phyloP scores from a whole-genome alignment of 2,888 invertebrate species.

The Sarcophaga caerulescens region DNA sequence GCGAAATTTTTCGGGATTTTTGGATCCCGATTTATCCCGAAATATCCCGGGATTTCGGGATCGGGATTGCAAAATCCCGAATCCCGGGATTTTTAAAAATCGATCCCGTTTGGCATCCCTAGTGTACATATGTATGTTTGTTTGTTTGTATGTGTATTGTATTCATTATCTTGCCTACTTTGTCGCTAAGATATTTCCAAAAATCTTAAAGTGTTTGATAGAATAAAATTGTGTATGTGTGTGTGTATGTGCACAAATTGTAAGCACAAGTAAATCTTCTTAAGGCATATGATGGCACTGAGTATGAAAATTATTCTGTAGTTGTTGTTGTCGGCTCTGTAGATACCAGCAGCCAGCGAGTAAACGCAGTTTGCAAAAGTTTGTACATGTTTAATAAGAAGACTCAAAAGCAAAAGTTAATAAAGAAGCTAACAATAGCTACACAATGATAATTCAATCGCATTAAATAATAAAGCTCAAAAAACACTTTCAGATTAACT shows the following conservation, averaged over 20 bases:
- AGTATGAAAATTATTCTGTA: slow-evolving; percentile 22
- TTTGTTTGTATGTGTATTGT: slow-evolving; percentile 11
- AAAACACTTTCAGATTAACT: slow-evolving; percentile 75
- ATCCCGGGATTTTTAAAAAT: too few relatives aligned
- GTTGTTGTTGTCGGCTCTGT: background rate
- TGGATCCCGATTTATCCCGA: too few relatives aligned
- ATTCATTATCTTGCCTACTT: slow-evolving; percentile 15
- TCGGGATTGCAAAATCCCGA: too few relatives aligned
- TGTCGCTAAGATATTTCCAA: slow-evolving; percentile 61
- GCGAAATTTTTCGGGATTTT: too few relatives aligned
- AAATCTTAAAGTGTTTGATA: background rate
- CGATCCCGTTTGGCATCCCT: too few relatives aligned
- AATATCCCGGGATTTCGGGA: too few relatives aligned
- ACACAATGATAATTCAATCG: slow-evolving; percentile 72
- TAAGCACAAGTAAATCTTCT: slow-evolving; percentile 47
- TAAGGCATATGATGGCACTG: slow-evolving; percentile 44
- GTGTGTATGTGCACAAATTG: background rate
- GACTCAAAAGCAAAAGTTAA: slow-evolving; percentile 62
- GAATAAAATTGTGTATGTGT: background rate
- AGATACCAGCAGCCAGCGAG: slow-evolving; percentile 21
- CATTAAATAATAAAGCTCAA: slow-evolving; percentile 76
- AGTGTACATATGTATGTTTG: too few relatives aligned
- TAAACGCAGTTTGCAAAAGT: slow-evolving; percentile 4
- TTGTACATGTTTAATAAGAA: slow-evolving; percentile 29
- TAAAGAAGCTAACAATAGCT: slow-evolving; percentile 62